phyloP scores from a whole-genome alignment of 92 coral and sea anemone species.

The Umimayanthus kanabou region DNA sequence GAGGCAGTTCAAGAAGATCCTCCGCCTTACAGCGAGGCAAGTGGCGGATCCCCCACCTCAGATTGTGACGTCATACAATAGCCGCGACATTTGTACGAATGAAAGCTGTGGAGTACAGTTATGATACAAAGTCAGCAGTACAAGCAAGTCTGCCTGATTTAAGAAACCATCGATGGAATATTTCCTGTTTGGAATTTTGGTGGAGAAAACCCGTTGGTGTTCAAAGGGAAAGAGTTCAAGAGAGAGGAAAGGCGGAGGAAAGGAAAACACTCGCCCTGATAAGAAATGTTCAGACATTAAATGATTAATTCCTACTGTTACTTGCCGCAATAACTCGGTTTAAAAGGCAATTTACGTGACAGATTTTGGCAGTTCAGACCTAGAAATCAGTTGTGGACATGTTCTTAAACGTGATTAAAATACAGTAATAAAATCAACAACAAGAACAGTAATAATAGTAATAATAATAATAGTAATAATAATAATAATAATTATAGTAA shows the following conservation, averaged over 20 bases:
- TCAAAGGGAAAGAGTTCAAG: neutral
- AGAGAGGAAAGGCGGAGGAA: neutral
- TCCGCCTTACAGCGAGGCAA: conserved; percentile 22
- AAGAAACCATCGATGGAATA: neutral
- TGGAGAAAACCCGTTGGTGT: neutral
- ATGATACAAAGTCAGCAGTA: neutral
- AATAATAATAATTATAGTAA: no score
- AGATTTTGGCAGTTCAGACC: no score
- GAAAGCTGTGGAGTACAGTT: neutral
- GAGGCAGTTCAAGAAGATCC: neutral
- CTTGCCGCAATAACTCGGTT: neutral
- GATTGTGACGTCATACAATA: neutral
- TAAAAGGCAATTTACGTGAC: neutral
- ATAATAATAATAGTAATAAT: no score
- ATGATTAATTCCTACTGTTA: neutral
- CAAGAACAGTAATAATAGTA: no score
- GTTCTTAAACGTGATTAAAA: no score
- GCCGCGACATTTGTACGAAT: neutral
- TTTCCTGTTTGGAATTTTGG: neutral
- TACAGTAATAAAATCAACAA: no score
- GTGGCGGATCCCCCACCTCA: neutral
- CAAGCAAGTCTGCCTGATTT: neutral
- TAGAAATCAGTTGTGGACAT: no score
- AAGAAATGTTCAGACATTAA: neutral
- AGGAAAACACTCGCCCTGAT: no score